Evolutionary conservation across 2,888 invertebrate species (phyloP), one percentile per base, ranked within the genome.

Genomic region (Lamellibrachia columna): DNA sequence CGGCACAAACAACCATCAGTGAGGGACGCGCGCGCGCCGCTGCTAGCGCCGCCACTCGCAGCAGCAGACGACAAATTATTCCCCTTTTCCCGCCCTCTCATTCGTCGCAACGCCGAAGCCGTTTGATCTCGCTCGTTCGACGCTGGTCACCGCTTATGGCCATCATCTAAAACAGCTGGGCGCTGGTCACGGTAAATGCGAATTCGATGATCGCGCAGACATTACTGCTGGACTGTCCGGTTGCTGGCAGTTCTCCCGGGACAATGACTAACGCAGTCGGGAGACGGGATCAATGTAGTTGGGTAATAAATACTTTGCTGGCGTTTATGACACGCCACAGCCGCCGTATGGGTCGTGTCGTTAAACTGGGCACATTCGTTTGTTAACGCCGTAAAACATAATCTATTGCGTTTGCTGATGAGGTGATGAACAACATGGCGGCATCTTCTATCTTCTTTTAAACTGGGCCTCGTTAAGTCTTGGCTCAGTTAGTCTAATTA

Each of bases 161-260:
- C 22, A 75, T 75, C 75, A 75, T 75, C 75, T 75, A 75, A 75
- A 75, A 75, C 75, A 75, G 75, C 75, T 75, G 75, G 75, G n/a
- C 75, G 75, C 75, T 75, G 22, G 75, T 75, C 15, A 15, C 22
- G 3, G 6, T 75, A 75, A 75, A 75, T 75, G 75, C 75, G n/a
- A 75, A 75, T 75, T 75, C 75, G 75, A 75, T 75, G 11, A 75
- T 75, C 15, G 75, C 75, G 75, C 75, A 22, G 15, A 75, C 75
- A 75, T 75, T 75, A 22, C 75, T 75, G 22, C 75, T 15, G 75
- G 75, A 75, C 75, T 75, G 75, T 75, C 75, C 75, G 40, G 40
- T 40, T 40, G 40, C 40, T 40, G 40, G 40, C 40, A 75, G 75
- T 75, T 22, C 75, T 75, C 75, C n/a, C 6, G 75, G 75, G 75